Base-by-base conservation (phyloP, 2,888 invertebrate species). In the Melolontha melolontha region DNA sequence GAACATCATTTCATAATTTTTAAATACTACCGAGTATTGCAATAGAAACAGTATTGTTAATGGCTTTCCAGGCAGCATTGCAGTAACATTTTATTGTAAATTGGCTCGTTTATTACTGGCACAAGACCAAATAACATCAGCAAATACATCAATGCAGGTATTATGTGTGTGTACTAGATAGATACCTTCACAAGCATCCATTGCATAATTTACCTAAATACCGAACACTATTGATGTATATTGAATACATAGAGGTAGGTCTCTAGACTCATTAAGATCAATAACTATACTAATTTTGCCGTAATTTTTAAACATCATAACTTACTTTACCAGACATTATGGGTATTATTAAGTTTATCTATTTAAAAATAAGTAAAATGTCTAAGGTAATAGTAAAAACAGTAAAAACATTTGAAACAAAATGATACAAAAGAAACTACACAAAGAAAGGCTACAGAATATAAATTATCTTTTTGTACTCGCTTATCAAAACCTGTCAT, bases 31-130 rank as follows among this genome's bases (percentile, higher is more conserved):
- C 2, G 4, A 22, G 22, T 22, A 17, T 40, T 14, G 40, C 7
- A 40, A 1, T 11, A 10, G 54, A 16, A 54, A 39, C 40, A 40
- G 12, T 39, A 17, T 5, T 17, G 50, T n/a, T 39, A 54, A 16
- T 54, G 16, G 39, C 8, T 39, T 54, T 54, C 16, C 10, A 39
- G 14, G 11, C 34, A 54, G 39, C n/a, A 14, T 27, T 39, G 39
- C 12, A 7, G 52, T 14, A 54, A 39, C n/a, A 29, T 27, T n/a
- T n/a, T 1, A 54, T 39, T 54, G 17, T 39, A 39, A 54, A 54
- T 39, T 54, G 16, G 52, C 2, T 54, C 52, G 39, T 54, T 12
- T 14, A 14, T 17, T 34, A 54, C 14, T 54, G 52, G 52, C 52
- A 39, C 39, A 2, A 39, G 34, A 39, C 17, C 52, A 54, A 54